These are phyloP conservation scores for Diplogasteroides magnus DNA, from an alignment of 1,140 invertebrate genomes.

Conservation along the genomic window DNA sequence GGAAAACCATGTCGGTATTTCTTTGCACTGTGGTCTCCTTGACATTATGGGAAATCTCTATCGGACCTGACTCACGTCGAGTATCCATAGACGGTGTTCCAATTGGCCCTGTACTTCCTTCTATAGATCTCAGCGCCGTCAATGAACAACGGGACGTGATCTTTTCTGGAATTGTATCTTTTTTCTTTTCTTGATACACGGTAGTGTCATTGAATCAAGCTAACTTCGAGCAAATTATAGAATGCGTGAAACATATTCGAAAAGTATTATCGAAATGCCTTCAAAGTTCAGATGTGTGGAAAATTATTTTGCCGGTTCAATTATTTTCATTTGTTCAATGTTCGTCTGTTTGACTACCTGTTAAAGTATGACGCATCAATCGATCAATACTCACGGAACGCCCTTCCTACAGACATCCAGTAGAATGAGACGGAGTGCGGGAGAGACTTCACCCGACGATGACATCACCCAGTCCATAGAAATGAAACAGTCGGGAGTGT, in stretches of 20 bases:
- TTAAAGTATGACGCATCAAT: too few species aligned
- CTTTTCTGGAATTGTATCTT: conserved; percentile 41
- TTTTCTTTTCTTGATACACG: too few species aligned
- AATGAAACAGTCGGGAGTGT: conserved; percentile 27
- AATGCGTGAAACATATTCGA: not conserved
- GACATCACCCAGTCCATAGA: conserved; percentile 55
- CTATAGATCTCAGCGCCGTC: conserved; percentile 46
- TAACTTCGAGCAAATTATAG: conserved; percentile 19
- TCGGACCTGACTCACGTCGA: conserved; percentile 39
- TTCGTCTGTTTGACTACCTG: too few species aligned
- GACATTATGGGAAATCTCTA: too few species aligned
- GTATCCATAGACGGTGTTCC: conserved; percentile 55
- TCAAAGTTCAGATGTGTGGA: too few species aligned
- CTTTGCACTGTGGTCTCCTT: too few species aligned
- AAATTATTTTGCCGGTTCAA: not conserved
- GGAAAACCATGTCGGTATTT: too few species aligned
- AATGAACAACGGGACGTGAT: conserved; percentile 41
- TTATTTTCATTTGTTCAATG: too few species aligned
- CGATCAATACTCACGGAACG: conserved; percentile 39
- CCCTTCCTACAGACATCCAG: conserved; percentile 58
- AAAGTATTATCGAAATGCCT: not conserved
- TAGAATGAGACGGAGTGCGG: conserved; percentile 58
- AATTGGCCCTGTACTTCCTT: conserved; percentile 40
- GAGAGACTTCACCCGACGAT: conserved; percentile 39
- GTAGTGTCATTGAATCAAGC: too few species aligned